Conservation (phyloP, 2,888 invertebrate species). For the Rhimphoctona megacephalus region DNA sequence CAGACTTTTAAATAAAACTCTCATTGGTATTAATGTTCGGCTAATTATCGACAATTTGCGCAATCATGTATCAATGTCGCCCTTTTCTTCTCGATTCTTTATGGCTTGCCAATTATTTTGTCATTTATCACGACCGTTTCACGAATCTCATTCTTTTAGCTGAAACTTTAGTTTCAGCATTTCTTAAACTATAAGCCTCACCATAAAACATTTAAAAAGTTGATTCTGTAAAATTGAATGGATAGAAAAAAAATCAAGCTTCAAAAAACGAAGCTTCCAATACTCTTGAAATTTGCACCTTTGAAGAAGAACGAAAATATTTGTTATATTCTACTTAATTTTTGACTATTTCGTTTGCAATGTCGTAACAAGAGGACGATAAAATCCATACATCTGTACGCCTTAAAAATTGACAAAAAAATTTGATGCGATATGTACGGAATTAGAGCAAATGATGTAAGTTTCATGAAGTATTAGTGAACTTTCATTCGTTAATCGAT, state of each 20-base stretch:
- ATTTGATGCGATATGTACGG: too few relatives aligned
- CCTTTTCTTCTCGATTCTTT: background rate
- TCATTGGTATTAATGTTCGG: constrained; percentile 49
- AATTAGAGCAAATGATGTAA: background rate
- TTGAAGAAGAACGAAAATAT: background rate
- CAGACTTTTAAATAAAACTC: constrained; percentile 49
- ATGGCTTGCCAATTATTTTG: background rate
- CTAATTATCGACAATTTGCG: constrained; percentile 60
- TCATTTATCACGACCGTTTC: background rate
- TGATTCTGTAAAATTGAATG: background rate
- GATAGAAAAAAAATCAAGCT: background rate
- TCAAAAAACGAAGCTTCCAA: background rate
- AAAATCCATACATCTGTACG: too few relatives aligned
- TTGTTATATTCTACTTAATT: too few relatives aligned
- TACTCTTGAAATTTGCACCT: background rate
- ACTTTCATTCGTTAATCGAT: background rate
- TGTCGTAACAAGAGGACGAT: too few relatives aligned
- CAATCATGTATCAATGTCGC: constrained; percentile 7
- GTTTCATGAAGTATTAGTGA: background rate
- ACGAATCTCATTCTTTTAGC: background rate
- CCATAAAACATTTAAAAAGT: background rate
- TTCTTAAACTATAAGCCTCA: background rate
- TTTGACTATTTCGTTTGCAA: too few relatives aligned
- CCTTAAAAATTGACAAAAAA: too few relatives aligned
- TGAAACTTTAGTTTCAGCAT: background rate